These are phyloP conservation scores for Muscina levida DNA, from an alignment of 2,888 invertebrate genomes.

Conservation along the genomic window DNA sequence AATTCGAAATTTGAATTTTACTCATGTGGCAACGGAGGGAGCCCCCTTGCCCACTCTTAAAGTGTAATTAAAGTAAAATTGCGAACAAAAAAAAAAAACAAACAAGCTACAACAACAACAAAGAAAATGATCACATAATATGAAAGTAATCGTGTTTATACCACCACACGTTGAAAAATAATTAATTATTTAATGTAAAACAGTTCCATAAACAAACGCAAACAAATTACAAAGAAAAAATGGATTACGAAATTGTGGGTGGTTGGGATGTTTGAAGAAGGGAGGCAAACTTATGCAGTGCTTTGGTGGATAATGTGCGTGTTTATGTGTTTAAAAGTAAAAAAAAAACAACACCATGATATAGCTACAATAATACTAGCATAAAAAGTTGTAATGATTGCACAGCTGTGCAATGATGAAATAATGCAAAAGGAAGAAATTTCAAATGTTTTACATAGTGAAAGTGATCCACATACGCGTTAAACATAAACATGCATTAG, in stretches of 20 bases:
- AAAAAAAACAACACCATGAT: too few species aligned
- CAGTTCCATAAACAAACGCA: background rate
- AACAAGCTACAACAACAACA: too few species aligned
- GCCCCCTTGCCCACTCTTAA: too few species aligned
- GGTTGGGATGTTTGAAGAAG: background rate
- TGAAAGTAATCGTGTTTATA: background rate
- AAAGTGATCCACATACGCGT: constrained; percentile 68
- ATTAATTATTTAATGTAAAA: background rate
- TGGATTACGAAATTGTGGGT: constrained; percentile 20
- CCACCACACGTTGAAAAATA: constrained; percentile 9
- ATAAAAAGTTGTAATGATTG: too few species aligned
- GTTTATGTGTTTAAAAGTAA: background rate
- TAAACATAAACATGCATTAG: too few species aligned
- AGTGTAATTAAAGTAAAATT: too few species aligned
- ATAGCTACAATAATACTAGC: too few species aligned
- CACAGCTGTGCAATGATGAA: background rate
- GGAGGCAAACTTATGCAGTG: background rate
- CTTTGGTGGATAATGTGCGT: background rate
- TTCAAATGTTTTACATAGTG: too few species aligned
- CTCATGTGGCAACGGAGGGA: too few species aligned
- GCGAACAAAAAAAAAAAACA: too few species aligned
- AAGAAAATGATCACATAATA: background rate
- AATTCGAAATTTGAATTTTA: constrained; percentile 1
- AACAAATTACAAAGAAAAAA: constrained; percentile 8
- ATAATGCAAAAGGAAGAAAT: constrained; percentile 18